These are phyloP conservation scores for Chiloscyllium punctatum DNA, from an alignment of 2,797 vertebrate genomes.

Conservation along the genomic window DNA sequence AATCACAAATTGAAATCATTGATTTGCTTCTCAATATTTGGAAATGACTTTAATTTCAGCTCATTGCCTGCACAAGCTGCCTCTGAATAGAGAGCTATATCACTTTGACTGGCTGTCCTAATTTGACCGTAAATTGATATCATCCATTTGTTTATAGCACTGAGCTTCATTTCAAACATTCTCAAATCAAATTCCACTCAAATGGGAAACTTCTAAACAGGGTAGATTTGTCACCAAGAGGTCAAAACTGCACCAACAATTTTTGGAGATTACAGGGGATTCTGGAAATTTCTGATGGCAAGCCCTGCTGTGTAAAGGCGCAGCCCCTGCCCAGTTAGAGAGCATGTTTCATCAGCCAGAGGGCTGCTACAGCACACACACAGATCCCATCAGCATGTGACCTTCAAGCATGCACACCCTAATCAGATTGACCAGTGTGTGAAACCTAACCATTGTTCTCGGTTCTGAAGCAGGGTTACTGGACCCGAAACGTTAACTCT, in stretches of 20 bases:
- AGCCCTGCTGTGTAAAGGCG: neutral
- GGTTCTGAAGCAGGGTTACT: too few relatives aligned
- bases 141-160: neutral
- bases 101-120: too few relatives aligned
- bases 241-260: neutral
- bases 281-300: neutral
- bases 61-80: neutral
- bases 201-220: neutral
- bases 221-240: neutral
- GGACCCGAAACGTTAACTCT: too few relatives aligned
- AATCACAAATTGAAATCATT: neutral
- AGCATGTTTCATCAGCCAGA: neutral
- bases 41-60: conserved; percentile 15
- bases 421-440: neutral
- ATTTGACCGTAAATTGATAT: neutral
- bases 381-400: neutral
- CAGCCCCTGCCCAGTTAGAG: too few relatives aligned
- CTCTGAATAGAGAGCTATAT: neutral
- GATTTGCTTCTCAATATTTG: conserved; percentile 27
- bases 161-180: neutral
- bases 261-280: neutral
- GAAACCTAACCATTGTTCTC: neutral
- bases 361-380: neutral
- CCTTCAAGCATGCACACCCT: neutral
- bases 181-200: neutral